Percentiles rank a stretch among this genome's conserved stretches.
Evolutionary conservation across 2,113 vertebrate genomes (phyloP).

Genomic region (Gobiocypris rarus): DNA sequence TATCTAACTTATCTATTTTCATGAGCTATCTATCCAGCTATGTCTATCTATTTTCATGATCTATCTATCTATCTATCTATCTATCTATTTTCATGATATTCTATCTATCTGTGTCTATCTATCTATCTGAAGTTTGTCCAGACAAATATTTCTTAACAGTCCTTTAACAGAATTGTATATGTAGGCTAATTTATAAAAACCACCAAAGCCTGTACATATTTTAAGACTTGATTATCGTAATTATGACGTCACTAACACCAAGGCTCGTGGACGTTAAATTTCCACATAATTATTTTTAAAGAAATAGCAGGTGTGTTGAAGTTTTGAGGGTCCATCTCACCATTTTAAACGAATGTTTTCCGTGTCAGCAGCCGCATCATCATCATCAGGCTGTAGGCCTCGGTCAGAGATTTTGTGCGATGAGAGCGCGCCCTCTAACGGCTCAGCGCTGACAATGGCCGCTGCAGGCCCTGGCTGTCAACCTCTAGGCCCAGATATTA

Average conservation of each 20-base stretch:
- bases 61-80: too few relatives aligned
- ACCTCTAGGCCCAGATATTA: neutral
- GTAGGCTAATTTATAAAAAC: too few relatives aligned
- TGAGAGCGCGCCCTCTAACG: conserved; percentile 39
- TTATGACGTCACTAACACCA: neutral
- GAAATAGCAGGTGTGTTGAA: neutral
- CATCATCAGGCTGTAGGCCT: neutral
- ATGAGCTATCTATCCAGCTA: too few relatives aligned
- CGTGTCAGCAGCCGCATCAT: too few relatives aligned
- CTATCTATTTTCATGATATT: too few relatives aligned
- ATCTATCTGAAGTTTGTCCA: too few relatives aligned
- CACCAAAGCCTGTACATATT: neutral
- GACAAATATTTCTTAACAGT: too few relatives aligned
- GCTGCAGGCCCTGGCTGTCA: neutral
- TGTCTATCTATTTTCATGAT: too few relatives aligned
- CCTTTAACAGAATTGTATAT: too few relatives aligned
- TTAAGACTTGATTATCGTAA: neutral
- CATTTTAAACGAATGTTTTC: neutral
- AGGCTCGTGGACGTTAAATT: neutral
- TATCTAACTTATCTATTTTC: too few relatives aligned
- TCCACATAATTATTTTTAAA: neutral
- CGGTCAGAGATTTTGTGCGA: neutral
- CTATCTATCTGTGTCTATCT: too few relatives aligned
- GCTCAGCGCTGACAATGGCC: neutral
- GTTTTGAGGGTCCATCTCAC: neutral